These are phyloP conservation scores for Heteromormyrus szaboi DNA, from an alignment of 2,797 vertebrate genomes.

Conservation along the genomic window DNA sequence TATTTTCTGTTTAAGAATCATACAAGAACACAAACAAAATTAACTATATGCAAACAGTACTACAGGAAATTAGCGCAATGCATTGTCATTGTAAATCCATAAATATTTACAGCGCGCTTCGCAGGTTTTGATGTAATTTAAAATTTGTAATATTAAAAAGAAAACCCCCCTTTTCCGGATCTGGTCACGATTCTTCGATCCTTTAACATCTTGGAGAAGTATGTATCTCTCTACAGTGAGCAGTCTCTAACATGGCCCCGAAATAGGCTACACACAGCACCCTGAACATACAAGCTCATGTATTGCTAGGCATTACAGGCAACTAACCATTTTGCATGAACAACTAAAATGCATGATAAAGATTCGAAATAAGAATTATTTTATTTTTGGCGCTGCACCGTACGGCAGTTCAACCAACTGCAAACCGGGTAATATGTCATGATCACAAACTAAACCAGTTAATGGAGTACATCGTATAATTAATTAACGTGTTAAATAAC, in stretches of 20 bases:
- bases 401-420: neutral
- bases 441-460: neutral
- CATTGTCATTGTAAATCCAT: slow-evolving; percentile 37
- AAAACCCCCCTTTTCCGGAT: neutral
- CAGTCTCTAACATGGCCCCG: neutral
- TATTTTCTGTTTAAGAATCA: slow-evolving; percentile 21
- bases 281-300: neutral
- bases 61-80: slow-evolving; percentile 29
- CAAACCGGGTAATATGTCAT: neutral
- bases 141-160: neutral
- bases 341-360: neutral
- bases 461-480: neutral
- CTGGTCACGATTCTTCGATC: slow-evolving; percentile 9
- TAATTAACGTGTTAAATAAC: neutral
- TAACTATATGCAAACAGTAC: neutral
- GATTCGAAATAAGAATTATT: neutral
- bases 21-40: neutral
- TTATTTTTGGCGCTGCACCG: neutral
- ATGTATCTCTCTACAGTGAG: neutral
- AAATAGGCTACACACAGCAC: neutral
- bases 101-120: neutral
- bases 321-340: neutral
- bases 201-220: neutral
- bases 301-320: neutral
- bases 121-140: neutral